These are phyloP conservation scores for Rhincodon typus DNA, from an alignment of 2,797 vertebrate genomes.

Conservation along the genomic window DNA sequence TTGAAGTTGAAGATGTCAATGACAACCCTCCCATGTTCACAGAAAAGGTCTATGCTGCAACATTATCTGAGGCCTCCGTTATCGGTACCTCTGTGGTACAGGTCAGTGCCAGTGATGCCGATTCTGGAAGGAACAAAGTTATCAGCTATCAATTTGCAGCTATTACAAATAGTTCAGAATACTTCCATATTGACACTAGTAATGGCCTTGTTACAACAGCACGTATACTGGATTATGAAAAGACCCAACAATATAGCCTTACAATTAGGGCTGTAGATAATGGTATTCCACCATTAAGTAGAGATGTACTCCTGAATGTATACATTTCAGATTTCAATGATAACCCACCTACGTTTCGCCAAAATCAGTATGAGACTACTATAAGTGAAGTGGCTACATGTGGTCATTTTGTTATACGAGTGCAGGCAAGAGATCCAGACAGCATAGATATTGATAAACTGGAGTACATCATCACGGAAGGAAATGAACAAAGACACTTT, in stretches of 20 bases:
- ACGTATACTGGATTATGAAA: slow-evolving; percentile 78
- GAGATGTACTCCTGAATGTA: slow-evolving; percentile 68
- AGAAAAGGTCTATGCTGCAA: slow-evolving; percentile 58
- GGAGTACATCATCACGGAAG: slow-evolving; percentile 86
- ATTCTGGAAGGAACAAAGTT: slow-evolving; percentile 77
- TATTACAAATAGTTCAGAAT: slow-evolving; percentile 63
- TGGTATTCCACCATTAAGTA: slow-evolving; percentile 67
- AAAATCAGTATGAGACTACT: slow-evolving; percentile 73
- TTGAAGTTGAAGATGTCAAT: slow-evolving; percentile 86
- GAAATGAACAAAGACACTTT: slow-evolving; percentile 85
- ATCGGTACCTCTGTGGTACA: slow-evolving; percentile 69
- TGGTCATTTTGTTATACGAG: slow-evolving; percentile 85
- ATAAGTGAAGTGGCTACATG: slow-evolving; percentile 86
- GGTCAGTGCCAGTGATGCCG: slow-evolving; percentile 71
- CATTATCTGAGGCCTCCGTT: slow-evolving; percentile 71
- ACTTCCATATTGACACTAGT: slow-evolving; percentile 71
- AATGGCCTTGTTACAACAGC: slow-evolving; percentile 74
- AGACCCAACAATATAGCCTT: slow-evolving; percentile 64
- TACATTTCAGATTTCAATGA: slow-evolving; percentile 86
- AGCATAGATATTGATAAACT: slow-evolving; percentile 64
- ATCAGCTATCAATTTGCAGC: slow-evolving; percentile 71
- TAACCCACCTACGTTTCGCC: slow-evolving; percentile 82
- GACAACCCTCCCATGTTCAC: slow-evolving; percentile 82
- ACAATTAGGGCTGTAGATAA: slow-evolving; percentile 77
- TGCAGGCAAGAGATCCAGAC: slow-evolving; percentile 89